Evolutionary conservation across 2,113 vertebrate genomes (phyloP).

Genomic region (Amphiprion ocellaris): DNA sequence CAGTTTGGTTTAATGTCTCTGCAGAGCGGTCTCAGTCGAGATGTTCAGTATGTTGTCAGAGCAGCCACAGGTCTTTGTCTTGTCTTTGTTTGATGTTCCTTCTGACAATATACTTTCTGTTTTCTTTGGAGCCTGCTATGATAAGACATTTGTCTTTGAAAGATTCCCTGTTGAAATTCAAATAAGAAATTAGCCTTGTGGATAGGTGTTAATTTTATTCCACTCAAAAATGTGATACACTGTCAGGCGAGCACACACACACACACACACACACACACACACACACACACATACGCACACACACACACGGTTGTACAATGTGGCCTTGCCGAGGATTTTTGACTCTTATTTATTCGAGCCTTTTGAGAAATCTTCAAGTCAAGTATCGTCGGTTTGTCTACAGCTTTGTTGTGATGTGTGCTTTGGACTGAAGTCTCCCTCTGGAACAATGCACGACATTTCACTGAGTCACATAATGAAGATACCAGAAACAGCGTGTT

Average conservation of each 20-base stretch:
- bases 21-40: neutral
- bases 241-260: neutral
- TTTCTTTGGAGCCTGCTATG: constrained; percentile 13
- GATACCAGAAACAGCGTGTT: constrained; percentile 28
- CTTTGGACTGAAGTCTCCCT: constrained; percentile 13
- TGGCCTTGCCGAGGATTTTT: constrained; percentile 28
- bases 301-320: too few species aligned
- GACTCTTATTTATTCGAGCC: constrained; percentile 7
- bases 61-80: constrained; percentile 53
- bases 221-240: constrained; percentile 6
- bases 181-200: constrained; percentile 31
- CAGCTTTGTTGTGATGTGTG: constrained; percentile 39
- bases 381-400: constrained; percentile 19
- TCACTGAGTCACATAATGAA: constrained; percentile 46
- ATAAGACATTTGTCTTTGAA: constrained; percentile 27
- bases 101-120: constrained; percentile 31
- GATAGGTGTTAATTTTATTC: constrained; percentile 50
- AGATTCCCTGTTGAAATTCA: constrained; percentile 25
- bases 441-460: constrained; percentile 20
- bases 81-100: constrained; percentile 32
- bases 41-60: constrained; percentile 9
- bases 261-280: neutral
- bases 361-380: constrained; percentile 33
- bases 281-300: neutral
- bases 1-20: constrained; percentile 7